These are phyloP conservation scores for Lasioglossum pauxillum DNA, from an alignment of 2,888 invertebrate genomes.

Conservation along the genomic window DNA sequence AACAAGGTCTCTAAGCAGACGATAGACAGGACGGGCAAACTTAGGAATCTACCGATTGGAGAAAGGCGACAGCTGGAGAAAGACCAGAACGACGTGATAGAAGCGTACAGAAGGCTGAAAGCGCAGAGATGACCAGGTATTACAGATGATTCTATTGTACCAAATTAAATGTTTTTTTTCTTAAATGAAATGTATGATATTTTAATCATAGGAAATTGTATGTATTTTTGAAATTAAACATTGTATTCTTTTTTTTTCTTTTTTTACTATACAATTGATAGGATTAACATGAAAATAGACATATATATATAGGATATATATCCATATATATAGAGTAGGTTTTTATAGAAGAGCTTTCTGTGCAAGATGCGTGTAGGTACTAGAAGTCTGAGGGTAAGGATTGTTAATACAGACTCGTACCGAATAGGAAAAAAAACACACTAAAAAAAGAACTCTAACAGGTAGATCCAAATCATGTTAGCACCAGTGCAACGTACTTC, in stretches of 20 bases:
- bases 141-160: constrained; percentile 30
- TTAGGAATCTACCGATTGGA: constrained; percentile 87
- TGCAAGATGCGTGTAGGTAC: constrained; percentile 42
- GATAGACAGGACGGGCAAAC: constrained; percentile 86
- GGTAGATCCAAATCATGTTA: constrained; percentile 30
- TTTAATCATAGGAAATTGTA: constrained; percentile 39
- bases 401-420: constrained; percentile 2
- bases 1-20: constrained; percentile 39
- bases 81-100: constrained; percentile 87
- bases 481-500: constrained; percentile 44
- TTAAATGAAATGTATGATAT: constrained; percentile 36
- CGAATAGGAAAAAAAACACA: constrained; percentile 3
- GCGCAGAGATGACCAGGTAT: constrained; percentile 51
- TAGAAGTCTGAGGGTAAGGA: constrained; percentile 19
- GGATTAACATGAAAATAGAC: constrained; percentile 64
- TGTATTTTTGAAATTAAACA: constrained; percentile 45
- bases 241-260: constrained; percentile 30
- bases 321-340: constrained; percentile 42
- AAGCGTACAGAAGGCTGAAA: constrained; percentile 87
- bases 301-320: constrained; percentile 6
- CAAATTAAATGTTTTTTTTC: constrained; percentile 26
- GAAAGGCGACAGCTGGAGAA: constrained; percentile 87
- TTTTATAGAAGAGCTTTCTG: constrained; percentile 39
- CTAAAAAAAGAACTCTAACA: constrained; percentile 15
- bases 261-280: constrained; percentile 44